Conservation (phyloP, 2,888 invertebrate genomes). For the Chouioia cunea region DNA sequence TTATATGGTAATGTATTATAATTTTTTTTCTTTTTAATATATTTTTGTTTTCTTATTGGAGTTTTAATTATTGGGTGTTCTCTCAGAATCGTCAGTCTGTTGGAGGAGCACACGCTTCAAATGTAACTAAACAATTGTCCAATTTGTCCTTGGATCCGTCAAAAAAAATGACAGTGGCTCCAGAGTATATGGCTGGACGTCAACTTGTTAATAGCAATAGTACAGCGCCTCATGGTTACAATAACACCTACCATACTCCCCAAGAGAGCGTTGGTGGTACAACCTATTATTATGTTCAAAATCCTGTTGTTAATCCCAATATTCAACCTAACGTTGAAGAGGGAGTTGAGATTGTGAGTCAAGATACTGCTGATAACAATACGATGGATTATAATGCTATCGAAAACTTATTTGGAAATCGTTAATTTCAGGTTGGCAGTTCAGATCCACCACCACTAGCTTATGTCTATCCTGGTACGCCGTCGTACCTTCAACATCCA, state of each 20-base stretch:
- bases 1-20: slow-evolving; percentile 76
- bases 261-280: slow-evolving; percentile 95
- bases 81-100: slow-evolving; percentile 65
- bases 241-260: slow-evolving; percentile 67
- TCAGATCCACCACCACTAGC: slow-evolving; percentile 56
- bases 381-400: not conserved
- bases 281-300: slow-evolving; percentile 90
- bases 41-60: slow-evolving; percentile 13
- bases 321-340: slow-evolving; percentile 60
- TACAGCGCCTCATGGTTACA: slow-evolving; percentile 65
- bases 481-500: slow-evolving; percentile 72
- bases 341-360: slow-evolving; percentile 59
- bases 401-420: not conserved
- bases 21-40: not conserved
- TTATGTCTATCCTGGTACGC: slow-evolving; percentile 76
- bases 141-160: slow-evolving; percentile 64
- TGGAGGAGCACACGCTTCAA: slow-evolving; percentile 56
- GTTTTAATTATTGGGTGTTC: slow-evolving; percentile 25
- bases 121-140: slow-evolving; percentile 66
- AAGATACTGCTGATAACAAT: not conserved
- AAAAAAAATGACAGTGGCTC: slow-evolving; percentile 62
- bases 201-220: slow-evolving; percentile 62
- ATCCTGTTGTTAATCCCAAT: slow-evolving; percentile 57
- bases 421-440: slow-evolving; percentile 36
- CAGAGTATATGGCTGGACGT: slow-evolving; percentile 64